phyloP scores from a whole-genome alignment of 2,797 vertebrate genomes.

The Melanotaenia maccullochi region DNA sequence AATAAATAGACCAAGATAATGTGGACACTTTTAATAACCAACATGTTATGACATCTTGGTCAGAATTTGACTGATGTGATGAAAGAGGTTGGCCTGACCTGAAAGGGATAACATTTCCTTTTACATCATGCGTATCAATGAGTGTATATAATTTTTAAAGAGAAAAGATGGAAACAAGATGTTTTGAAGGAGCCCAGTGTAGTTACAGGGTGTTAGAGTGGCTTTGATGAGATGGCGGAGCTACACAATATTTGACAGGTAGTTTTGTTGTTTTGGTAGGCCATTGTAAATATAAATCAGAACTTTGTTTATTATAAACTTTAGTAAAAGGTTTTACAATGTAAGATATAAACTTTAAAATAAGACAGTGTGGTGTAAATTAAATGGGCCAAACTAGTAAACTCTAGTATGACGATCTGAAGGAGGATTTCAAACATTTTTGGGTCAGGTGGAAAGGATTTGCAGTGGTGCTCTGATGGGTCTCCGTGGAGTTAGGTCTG shows the following conservation, averaged over 20 bases:
- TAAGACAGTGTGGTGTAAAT: background rate
- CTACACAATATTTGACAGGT: background rate
- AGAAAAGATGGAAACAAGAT: background rate
- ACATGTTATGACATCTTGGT: background rate
- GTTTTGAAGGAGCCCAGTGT: background rate
- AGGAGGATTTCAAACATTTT: background rate
- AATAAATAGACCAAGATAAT: background rate
- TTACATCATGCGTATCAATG: background rate
- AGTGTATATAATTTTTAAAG: too few species aligned
- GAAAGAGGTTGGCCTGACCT: background rate
- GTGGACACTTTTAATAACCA: background rate
- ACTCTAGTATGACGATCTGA: conserved; percentile 2
- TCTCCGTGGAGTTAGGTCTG: background rate
- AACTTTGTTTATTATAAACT: background rate
- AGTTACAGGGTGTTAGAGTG: background rate
- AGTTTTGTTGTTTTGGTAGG: background rate
- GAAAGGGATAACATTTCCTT: background rate
- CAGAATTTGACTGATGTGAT: background rate
- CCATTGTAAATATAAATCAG: background rate
- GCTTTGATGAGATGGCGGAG: background rate
- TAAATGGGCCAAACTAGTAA: background rate
- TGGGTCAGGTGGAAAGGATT: background rate
- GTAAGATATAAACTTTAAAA: background rate
- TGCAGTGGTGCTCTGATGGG: background rate
- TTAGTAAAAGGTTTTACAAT: background rate